These are phyloP conservation scores for Hypsopygia costalis DNA, from an alignment of 2,888 invertebrate species.

Conservation along the genomic window DNA sequence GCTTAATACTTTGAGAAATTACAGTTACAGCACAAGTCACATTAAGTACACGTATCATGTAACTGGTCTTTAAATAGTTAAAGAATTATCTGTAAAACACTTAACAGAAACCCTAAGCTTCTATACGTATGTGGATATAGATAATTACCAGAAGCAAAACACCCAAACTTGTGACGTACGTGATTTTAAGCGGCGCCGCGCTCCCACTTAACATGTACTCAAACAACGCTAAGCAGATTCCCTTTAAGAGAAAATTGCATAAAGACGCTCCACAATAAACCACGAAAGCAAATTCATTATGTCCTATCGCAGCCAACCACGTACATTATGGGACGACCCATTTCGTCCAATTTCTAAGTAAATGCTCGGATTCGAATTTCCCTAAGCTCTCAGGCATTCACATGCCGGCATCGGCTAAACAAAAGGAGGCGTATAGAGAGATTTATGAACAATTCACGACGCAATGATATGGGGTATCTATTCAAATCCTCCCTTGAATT, in stretches of 20 bases:
- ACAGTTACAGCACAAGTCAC: too few species aligned
- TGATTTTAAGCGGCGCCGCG: neutral
- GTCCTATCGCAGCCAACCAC: conserved; percentile 15
- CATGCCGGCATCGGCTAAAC: conserved; percentile 52
- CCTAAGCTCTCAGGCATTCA: conserved; percentile 51
- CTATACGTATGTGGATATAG: too few species aligned
- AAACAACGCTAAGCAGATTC: conserved; percentile 14
- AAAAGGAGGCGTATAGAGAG: conserved; percentile 67
- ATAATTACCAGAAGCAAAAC: neutral
- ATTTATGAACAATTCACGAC: conserved; percentile 74
- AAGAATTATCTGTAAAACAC: too few species aligned
- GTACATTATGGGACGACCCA: conserved; percentile 23
- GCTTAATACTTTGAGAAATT: too few species aligned
- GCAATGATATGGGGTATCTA: conserved; percentile 72
- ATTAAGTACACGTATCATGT: too few species aligned
- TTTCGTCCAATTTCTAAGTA: conserved; percentile 37
- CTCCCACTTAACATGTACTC: neutral
- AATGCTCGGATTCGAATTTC: conserved; percentile 46
- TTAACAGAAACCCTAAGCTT: too few species aligned
- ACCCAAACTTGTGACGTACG: neutral
- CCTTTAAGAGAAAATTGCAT: conserved; percentile 23
- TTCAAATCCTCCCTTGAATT: conserved; percentile 63
- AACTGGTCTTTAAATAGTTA: too few species aligned
- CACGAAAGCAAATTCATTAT: conserved; percentile 33
- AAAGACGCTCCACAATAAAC: conserved; percentile 30